Conservation (phyloP, 2,888 invertebrate genomes). For the Lepidonotus clava region DNA sequence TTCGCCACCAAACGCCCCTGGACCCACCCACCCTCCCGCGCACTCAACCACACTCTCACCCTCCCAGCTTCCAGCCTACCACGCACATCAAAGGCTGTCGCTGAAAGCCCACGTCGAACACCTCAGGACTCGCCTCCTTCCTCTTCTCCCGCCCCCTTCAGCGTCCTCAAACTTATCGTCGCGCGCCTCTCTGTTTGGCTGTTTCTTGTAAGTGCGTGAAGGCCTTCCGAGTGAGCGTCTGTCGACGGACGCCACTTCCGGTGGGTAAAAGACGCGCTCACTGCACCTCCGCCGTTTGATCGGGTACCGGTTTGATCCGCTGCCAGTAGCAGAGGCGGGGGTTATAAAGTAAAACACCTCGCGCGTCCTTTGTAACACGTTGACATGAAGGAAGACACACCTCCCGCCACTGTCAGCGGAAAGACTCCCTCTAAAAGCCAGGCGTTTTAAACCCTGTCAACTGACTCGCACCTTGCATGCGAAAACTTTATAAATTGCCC, state of each 20-base stretch:
- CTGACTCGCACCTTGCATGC: not conserved
- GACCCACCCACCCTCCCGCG: not conserved
- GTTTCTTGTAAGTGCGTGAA: slow-evolving; percentile 1
- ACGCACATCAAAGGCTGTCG: slow-evolving; percentile 28
- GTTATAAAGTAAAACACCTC: not conserved
- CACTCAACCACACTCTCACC: not conserved
- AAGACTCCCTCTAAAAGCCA: not conserved
- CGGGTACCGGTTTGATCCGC: slow-evolving; percentile 12
- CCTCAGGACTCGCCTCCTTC: not conserved
- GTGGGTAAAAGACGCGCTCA: slow-evolving; percentile 33
- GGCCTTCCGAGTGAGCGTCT: not conserved
- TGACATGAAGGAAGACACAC: not conserved
- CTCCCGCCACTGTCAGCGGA: not conserved
- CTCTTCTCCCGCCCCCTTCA: not conserved
- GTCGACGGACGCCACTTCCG: not conserved
- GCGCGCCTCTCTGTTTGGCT: slow-evolving; percentile 29
- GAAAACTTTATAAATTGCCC: not conserved
- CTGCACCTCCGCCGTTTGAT: slow-evolving; percentile 21
- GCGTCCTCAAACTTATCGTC: slow-evolving; percentile 11
- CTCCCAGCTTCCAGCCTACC: slow-evolving; percentile 10
- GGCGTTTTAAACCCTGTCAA: not conserved
- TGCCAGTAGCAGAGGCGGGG: not conserved
- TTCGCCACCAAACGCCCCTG: not conserved
- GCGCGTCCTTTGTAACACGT: not conserved
- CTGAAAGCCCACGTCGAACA: slow-evolving; percentile 44